Evolutionary conservation across 2,888 invertebrate species (phyloP), one percentile per base, ranked within the genome.

Genomic region (Chloromyia formosa): DNA sequence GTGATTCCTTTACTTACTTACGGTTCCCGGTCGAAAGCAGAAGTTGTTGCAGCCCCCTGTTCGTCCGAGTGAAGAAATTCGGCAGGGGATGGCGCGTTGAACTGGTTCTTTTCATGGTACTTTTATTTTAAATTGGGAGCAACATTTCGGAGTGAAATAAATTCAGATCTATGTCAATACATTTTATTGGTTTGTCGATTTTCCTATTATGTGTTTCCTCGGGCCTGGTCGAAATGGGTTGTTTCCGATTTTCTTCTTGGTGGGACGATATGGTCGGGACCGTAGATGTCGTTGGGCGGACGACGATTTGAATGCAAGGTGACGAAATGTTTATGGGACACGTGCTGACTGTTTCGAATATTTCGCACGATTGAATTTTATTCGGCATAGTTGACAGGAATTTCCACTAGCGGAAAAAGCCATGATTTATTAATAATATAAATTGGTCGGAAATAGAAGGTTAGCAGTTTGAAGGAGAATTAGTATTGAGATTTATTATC

Each of bases 121-220:
- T 74, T 73, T 74, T 66, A 68, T 72, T 76, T 73, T 73, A 76
- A 76, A 76, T 75, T 76, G 76, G 54, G 75, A 62, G 66, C 73
- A 76, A 75, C 76, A 75, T 75, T 76, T 75, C 68, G 68, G 73
- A 73, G 60, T 69, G 73, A 75, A 76, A 76, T 76, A 76, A 76
- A 76, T 76, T 76, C 75, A 75, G 75, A 75, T 75, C 73, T 75
- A 69, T 75, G 76, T 76, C 76, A 76, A 75, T 76, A 76, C 68
- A 76, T 76, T 76, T 76, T 76, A 76, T 71, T 76, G 75, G 74
- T 68, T 74, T 75, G 75, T 75, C 76, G 75, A 75, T 76, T 76
- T 75, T 74, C 62, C 64, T 62, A 49, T 74, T 61, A 62, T 60
- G 49, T 73, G 45, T 40, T 58, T 71, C 71, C 71, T 71, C 5